Conservation (phyloP, 2,888 invertebrate species). For the Metacarcinus magister region DNA sequence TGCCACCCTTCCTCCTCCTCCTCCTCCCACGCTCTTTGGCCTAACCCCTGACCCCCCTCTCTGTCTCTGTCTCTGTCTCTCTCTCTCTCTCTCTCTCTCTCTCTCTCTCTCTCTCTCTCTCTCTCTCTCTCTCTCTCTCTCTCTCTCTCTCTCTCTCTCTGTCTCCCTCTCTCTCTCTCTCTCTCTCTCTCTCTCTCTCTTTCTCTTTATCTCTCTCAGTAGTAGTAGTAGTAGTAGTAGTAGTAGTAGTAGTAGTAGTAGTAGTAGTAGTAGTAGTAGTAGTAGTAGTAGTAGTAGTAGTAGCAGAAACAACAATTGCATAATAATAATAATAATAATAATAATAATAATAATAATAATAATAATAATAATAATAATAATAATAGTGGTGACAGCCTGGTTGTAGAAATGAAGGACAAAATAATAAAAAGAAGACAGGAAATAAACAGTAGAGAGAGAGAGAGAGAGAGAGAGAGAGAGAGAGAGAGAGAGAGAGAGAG, state of each 20-base stretch:
- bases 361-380: not conserved
- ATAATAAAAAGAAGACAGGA: not conserved
- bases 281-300: not conserved
- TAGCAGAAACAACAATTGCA: not conserved
- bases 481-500: conserved; percentile 22
- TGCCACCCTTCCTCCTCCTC: not conserved
- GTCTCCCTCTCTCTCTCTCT: not conserved
- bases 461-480: conserved; percentile 19
- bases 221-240: not conserved
- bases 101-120: conserved; percentile 26
- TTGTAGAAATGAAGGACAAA: not conserved
- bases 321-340: not conserved
- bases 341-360: not conserved
- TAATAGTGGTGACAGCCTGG: not conserved
- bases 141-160: conserved; percentile 16
- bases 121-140: conserved; percentile 22
- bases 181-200: too few relatives aligned
- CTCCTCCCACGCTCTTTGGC: not conserved
- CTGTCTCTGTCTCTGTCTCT: not conserved
- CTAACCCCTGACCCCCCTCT: not conserved
- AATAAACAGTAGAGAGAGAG: not conserved
- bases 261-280: too few relatives aligned
- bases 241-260: not conserved
- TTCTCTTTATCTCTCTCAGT: too few relatives aligned
- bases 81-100: conserved; percentile 15